phyloP scores from a whole-genome alignment of 2,113 vertebrate species.

The Lagopus leucura region DNA sequence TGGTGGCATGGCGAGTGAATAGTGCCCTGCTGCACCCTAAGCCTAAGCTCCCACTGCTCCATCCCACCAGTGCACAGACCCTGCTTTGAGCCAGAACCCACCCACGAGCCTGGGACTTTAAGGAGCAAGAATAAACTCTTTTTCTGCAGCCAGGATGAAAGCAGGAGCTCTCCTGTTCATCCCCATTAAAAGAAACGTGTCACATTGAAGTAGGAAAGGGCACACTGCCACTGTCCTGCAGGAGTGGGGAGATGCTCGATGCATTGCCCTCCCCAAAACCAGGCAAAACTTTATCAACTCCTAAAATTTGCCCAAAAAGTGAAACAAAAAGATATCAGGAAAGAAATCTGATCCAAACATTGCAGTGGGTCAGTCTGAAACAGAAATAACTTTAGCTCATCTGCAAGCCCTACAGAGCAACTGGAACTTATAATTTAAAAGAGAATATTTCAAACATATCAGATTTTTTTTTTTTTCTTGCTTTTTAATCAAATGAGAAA shows the following conservation, averaged over 20 bases:
- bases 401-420: background rate
- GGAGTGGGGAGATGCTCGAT: accelerated
- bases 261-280: background rate
- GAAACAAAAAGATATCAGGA: accelerated
- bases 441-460: background rate
- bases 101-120: background rate
- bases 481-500: background rate
- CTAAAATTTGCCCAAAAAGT: background rate
- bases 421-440: background rate
- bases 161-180: background rate
- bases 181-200: background rate
- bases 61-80: background rate
- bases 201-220: background rate
- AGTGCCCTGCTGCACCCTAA: background rate
- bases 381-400: background rate
- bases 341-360: background rate
- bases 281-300: background rate
- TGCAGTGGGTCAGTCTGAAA: background rate
- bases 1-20: background rate
- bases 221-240: background rate
- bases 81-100: background rate
- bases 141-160: background rate
- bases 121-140: background rate
- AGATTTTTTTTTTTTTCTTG: background rate
- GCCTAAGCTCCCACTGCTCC: background rate